These are phyloP conservation scores for Antheraea assamensis DNA, from an alignment of 2,888 invertebrate species.

Conservation along the genomic window DNA sequence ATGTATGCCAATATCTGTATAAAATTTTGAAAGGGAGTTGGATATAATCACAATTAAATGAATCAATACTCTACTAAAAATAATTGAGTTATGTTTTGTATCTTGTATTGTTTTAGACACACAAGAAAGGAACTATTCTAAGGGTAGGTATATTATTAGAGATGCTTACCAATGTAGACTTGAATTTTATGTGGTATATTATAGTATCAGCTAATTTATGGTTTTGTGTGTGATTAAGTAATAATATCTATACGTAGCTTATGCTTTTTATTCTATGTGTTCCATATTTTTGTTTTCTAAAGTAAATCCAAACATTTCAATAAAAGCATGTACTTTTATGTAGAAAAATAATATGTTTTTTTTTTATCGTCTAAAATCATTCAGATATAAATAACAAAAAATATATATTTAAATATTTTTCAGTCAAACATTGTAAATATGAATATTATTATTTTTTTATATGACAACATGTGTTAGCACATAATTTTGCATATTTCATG, in stretches of 20 bases:
- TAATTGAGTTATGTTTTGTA: background rate
- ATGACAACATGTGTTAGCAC: no score
- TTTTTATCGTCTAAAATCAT: no score
- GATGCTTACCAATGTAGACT: conserved; percentile 45
- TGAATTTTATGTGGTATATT: conserved; percentile 15
- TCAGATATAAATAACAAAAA: no score
- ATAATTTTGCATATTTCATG: no score
- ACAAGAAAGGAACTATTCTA: conserved; percentile 65
- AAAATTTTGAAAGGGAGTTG: background rate
- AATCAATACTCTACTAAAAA: background rate
- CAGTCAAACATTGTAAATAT: no score
- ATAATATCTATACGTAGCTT: no score
- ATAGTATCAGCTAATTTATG: background rate
- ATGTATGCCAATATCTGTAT: background rate
- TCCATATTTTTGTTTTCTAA: no score
- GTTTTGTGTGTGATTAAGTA: conserved; percentile 62
- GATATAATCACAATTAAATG: background rate
- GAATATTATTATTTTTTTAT: no score
- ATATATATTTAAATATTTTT: no score
- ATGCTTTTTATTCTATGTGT: background rate
- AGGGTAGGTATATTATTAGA: conserved; percentile 62
- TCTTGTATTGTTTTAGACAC: conserved; percentile 76
- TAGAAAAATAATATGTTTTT: no score
- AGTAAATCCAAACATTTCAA: no score
- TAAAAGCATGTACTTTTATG: no score